Conservation (phyloP, 1,140 invertebrate species). For the Zaprionus ornatus region DNA sequence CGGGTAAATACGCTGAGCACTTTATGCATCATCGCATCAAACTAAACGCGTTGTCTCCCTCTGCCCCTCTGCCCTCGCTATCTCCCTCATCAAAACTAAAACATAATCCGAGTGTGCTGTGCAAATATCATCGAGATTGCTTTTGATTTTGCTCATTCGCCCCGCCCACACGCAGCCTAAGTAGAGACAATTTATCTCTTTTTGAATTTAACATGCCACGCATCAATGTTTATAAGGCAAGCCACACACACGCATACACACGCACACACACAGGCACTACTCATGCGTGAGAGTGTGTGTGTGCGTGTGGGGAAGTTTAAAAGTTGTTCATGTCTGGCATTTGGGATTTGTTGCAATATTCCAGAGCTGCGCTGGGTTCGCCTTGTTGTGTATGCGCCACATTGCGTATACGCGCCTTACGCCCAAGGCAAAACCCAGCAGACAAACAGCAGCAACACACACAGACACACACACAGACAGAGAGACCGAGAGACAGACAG, state of each 20-base stretch:
- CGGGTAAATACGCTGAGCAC: constrained; percentile 24
- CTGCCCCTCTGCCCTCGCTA: background rate
- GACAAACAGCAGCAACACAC: constrained; percentile 36
- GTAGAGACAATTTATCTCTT: constrained; percentile 52
- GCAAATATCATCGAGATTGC: constrained; percentile 75
- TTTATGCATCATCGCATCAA: constrained; percentile 50
- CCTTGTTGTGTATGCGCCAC: constrained; percentile 67
- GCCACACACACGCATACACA: constrained; percentile 23
- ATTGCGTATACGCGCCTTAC: constrained; percentile 68
- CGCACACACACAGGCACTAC: constrained; percentile 14
- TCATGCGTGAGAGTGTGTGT: constrained; percentile 41
- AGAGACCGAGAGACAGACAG: background rate
- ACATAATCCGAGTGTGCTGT: constrained; percentile 52
- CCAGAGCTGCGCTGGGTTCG: constrained; percentile 49
- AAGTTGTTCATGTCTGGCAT: constrained; percentile 78
- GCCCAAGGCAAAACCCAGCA: constrained; percentile 30
- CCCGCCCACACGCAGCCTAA: constrained; percentile 13
- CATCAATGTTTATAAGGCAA: constrained; percentile 56
- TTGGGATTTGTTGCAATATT: constrained; percentile 77
- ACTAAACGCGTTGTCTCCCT: constrained; percentile 16
- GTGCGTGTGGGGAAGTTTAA: constrained; percentile 60
- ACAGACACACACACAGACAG: constrained; percentile 8
- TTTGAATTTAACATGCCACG: constrained; percentile 68
- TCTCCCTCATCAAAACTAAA: constrained; percentile 40
- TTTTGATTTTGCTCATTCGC: constrained; percentile 69